A percentile compares a stretch with the other conserved stretches of the same genome.
Conservation (phyloP, 2,888 invertebrate species). For the Hermaeophaga mercurialis region DNA sequence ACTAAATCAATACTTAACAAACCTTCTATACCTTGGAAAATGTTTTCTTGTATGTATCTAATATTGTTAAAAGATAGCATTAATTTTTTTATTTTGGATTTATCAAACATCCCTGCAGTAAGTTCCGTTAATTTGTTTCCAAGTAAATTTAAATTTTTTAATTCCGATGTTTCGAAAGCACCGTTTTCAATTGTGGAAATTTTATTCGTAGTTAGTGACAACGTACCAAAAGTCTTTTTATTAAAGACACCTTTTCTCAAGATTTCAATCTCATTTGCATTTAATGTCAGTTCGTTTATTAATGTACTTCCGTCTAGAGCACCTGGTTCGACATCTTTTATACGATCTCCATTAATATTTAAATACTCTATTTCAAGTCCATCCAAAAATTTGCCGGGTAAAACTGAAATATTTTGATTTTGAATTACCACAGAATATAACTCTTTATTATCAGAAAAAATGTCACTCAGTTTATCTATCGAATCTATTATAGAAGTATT, state of each 20-base stretch:
- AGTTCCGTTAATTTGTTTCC: background rate
- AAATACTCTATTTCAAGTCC: background rate
- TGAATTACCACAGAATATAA: background rate
- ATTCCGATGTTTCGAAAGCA: background rate
- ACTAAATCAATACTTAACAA: background rate
- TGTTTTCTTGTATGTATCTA: background rate
- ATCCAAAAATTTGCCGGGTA: background rate
- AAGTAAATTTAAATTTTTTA: background rate
- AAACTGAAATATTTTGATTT: background rate
- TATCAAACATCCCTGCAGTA: background rate
- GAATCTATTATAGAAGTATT: background rate
- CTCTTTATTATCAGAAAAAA: background rate
- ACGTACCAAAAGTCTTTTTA: background rate
- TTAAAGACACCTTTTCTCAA: constrained; percentile 2
- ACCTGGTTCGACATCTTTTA: constrained; percentile 2
- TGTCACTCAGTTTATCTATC: background rate
- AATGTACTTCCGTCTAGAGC: background rate
- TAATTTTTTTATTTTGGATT: background rate
- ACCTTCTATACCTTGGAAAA: background rate
- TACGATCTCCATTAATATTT: background rate
- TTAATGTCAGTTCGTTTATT: background rate
- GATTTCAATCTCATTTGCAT: background rate
- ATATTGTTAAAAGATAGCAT: background rate
- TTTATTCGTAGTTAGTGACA: background rate
- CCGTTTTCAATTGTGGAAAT: constrained; percentile 1